Evolutionary conservation across 2,888 invertebrate genomes (phyloP), one percentile per base, ranked within the genome.

Genomic region (Saturnia japonica): DNA sequence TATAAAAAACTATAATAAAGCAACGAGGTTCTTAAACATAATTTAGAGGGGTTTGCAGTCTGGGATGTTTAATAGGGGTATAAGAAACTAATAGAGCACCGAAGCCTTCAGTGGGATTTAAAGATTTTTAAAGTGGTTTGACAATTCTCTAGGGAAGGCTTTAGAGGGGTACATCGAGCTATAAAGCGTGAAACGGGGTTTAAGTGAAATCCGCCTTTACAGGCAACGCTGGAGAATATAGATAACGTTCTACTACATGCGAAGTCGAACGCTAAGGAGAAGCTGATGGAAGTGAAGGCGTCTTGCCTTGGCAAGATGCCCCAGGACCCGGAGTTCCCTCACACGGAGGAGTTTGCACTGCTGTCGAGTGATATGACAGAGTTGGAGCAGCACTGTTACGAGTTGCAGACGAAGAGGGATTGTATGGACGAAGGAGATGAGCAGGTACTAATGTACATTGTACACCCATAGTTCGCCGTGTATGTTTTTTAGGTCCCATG

Each of bases 341-440:
- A 94, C 78, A 85, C 84, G 4, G 83, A 83, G 0, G 86, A 93
- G 14, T 96, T 96, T 75, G 89, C 91, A 0, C 84, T 85, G 19
- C 80, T 97, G 22, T 95, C 96, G 0, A 79, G 89, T 0, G 91
- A 94, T 22, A 70, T 96, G 0, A 90, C 89, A 0, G 89, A 91
- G 0, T 82, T 97, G 11, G 93, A 95, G 43, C 93, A 94, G 0
- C 92, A 95, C 67, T 85, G 79, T 71, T 91, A 94, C 47, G 95
- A 95, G 60, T 83, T 95, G 19, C 94, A 95, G 78, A 95, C 96
- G 0, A 95, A 95, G 80, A 94, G 96, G 22, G 95, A 95, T 62
- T 96, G 96, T 78, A 92, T 96, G 87, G 94, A 94, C 40, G 86
- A 91, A 42, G 94, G 94, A 0, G 95, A 95, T 76, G 94, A 95